A percentile compares a stretch with the other conserved stretches of the same genome.
Evolutionary conservation across 2,113 vertebrate genomes (phyloP).

Genomic region (Heteronetta atricapilla): DNA sequence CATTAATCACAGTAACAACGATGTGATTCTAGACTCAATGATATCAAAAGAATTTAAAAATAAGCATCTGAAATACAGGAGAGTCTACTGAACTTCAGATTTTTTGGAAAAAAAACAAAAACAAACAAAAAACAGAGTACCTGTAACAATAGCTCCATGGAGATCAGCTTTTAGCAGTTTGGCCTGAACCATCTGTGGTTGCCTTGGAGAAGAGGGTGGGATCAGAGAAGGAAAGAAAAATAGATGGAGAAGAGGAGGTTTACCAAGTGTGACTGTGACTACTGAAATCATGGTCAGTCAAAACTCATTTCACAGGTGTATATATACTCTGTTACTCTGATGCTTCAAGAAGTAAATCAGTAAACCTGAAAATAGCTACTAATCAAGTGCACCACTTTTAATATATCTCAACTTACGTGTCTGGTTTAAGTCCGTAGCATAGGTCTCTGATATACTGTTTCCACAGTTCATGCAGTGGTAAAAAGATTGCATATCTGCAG

Average conservation of each 20-base stretch:
- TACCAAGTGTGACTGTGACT: neutral
- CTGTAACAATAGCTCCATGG: slow-evolving; percentile 91
- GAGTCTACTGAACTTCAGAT: neutral
- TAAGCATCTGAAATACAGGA: neutral
- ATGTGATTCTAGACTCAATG: neutral
- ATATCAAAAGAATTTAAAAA: neutral
- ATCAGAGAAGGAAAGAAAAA: neutral
- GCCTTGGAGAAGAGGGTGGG: slow-evolving; percentile 68
- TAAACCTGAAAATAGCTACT: neutral
- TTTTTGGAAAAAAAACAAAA: neutral
- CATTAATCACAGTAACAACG: neutral
- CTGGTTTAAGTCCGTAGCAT: slow-evolving; percentile 84
- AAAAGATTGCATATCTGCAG: slow-evolving; percentile 86
- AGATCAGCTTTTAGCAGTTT: slow-evolving; percentile 95
- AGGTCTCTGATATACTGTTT: slow-evolving; percentile 89
- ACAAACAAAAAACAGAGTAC: slow-evolving; percentile 73
- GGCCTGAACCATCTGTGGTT: slow-evolving; percentile 85
- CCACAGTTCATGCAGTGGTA: slow-evolving; percentile 93
- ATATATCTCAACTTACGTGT: slow-evolving; percentile 73
- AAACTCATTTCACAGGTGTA: neutral
- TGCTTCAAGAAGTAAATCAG: neutral
- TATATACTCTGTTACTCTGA: neutral
- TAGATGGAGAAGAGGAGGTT: neutral
- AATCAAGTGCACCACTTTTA: neutral
- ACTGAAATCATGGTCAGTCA: fast-evolving